These are phyloP conservation scores for Portunus trituberculatus DNA, from an alignment of 1,140 invertebrate species.

Conservation along the genomic window DNA sequence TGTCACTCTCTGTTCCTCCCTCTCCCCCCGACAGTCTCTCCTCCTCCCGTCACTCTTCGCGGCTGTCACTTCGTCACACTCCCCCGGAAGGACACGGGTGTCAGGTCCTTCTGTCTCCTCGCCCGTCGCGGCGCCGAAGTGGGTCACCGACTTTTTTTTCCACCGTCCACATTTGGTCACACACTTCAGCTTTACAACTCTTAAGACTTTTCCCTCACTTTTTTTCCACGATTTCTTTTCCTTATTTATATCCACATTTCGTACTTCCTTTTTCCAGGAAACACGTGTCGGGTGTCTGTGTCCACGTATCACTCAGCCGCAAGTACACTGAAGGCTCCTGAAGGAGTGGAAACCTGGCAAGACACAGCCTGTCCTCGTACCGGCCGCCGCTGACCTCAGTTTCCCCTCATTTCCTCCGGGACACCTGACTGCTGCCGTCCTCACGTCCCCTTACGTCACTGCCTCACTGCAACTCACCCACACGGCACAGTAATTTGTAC, in stretches of 20 bases:
- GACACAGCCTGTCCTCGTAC: background rate
- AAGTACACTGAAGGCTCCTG: background rate
- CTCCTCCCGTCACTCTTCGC: background rate
- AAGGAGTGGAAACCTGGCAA: background rate
- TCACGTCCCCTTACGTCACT: background rate
- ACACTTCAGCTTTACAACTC: background rate
- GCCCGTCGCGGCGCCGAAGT: background rate
- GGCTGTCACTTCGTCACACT: background rate
- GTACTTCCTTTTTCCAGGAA: background rate
- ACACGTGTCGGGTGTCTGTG: background rate
- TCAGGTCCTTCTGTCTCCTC: constrained; percentile 1
- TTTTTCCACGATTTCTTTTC: background rate
- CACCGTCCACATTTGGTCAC: constrained; percentile 10
- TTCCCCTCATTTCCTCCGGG: background rate
- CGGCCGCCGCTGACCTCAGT: background rate
- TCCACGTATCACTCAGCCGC: background rate
- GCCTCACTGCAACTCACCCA: background rate
- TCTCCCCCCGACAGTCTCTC: background rate
- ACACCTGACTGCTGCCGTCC: background rate
- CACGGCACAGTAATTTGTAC: background rate
- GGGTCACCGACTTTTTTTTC: background rate
- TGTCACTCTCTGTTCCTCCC: background rate
- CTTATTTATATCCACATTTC: constrained; percentile 15
- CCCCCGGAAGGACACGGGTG: background rate
- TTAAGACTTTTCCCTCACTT: constrained; percentile 12